Evolutionary conservation across 2,797 vertebrate species (phyloP), one percentile per base, ranked within the genome.

Genomic region (Sebastes reedi): DNA sequence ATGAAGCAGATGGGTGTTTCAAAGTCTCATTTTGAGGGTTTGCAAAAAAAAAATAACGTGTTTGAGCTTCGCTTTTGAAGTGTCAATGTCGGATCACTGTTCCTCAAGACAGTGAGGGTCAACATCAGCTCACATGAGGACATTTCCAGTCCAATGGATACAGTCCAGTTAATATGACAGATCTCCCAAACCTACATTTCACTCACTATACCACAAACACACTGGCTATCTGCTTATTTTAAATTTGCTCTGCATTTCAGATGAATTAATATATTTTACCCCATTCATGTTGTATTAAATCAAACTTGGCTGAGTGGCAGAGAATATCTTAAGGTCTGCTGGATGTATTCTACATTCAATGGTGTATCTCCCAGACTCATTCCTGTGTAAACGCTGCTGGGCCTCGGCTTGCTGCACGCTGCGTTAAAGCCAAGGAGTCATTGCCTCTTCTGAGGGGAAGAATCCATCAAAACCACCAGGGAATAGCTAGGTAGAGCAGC

Each of bases 381-480:
- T 92, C 93, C 92, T 91, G 92, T 94, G 88, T 93, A 94, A 94
- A 95, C 85, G 94, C 89, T 92, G 91, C 89, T 87, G 89, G 89
- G 84, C 91, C 85, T 83, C 36, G 42, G 82, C 84, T 82, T 81
- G 82, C 88, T 91, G 87, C 89, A 90, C 52, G 52, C 84, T 84
- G 90, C 58, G 90, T 94, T 94, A 91, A 91, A 94, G 91, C 90
- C 91, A 92, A 85, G 88, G 86, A 92, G 78, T 92, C 91, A 78
- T 76, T 90, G 89, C 91, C 88, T 94, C 92, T 91, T 94, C 87
- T 87, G 92, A 92, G 83, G 89, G 84, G 86, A 92, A 91, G 90
- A 94, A 96, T 93, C 92, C 89, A 95, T 95, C 93, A 94, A 94
- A 94, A 92, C 90, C 94, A 89, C 91, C 81, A 10, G 90, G 92